Conservation (phyloP, 1,140 invertebrate species). For the Bicyclus anynana region DNA sequence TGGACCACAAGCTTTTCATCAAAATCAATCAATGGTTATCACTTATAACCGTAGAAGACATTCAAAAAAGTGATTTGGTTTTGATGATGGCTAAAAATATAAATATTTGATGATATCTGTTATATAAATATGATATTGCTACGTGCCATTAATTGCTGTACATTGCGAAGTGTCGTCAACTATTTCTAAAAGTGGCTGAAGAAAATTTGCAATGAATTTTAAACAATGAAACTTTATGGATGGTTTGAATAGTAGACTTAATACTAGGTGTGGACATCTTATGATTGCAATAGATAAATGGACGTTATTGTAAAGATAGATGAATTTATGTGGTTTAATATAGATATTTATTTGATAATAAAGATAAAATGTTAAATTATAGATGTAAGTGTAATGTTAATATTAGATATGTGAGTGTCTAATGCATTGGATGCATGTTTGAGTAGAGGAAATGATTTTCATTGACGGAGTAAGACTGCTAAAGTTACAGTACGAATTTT, state of each 20-base stretch:
- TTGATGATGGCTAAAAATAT: neutral
- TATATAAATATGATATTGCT: slow-evolving; percentile 4
- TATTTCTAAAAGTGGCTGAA: slow-evolving; percentile 12
- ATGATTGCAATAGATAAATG: slow-evolving; percentile 55
- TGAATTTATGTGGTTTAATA: slow-evolving; percentile 59
- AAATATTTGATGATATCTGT: neutral
- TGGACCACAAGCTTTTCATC: too few species aligned
- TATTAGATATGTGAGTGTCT: slow-evolving; percentile 35
- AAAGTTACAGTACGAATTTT: neutral
- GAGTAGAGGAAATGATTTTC: slow-evolving; percentile 18
- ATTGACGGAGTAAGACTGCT: neutral
- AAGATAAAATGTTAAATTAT: slow-evolving; percentile 51
- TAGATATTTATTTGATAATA: slow-evolving; percentile 55
- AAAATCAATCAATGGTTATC: too few species aligned
- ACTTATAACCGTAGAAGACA: too few species aligned
- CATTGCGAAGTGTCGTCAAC: slow-evolving; percentile 15
- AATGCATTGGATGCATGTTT: slow-evolving; percentile 56
- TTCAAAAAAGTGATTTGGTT: too few species aligned
- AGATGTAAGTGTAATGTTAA: slow-evolving; percentile 38
- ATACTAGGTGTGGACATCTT: slow-evolving; percentile 49
- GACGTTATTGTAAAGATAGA: slow-evolving; percentile 64
- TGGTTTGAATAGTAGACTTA: slow-evolving; percentile 25
- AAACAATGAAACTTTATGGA: slow-evolving; percentile 40
- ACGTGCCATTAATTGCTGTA: slow-evolving; percentile 21
- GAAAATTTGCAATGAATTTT: slow-evolving; percentile 40